phyloP scores from a whole-genome alignment of 1,140 invertebrate genomes.

The Drosophila nebulosa region DNA sequence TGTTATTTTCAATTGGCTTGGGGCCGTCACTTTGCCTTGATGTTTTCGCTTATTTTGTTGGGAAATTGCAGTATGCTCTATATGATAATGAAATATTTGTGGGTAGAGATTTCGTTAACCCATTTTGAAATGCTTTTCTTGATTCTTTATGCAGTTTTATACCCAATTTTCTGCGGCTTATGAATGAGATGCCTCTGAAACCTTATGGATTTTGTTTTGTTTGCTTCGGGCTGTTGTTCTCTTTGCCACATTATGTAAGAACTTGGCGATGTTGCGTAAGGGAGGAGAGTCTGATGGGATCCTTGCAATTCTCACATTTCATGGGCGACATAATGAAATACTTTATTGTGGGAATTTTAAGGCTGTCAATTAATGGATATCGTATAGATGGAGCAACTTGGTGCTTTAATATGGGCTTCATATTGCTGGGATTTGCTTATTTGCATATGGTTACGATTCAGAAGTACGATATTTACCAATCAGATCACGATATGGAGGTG shows the following conservation, averaged over 20 bases:
- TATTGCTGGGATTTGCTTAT: conserved; percentile 18
- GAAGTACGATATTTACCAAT: conserved; percentile 11
- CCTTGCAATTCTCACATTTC: conserved; percentile 2
- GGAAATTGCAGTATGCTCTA: neutral
- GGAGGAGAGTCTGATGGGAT: neutral
- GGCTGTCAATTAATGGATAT: conserved; percentile 13
- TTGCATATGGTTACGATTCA: neutral
- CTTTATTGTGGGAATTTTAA: conserved; percentile 24
- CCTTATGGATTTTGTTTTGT: conserved; percentile 15
- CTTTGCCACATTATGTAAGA: conserved; percentile 11
- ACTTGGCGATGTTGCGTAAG: neutral
- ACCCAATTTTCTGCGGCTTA: conserved; percentile 39
- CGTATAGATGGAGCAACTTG: conserved; percentile 5
- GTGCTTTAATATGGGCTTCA: conserved; percentile 27
- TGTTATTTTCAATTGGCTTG: neutral
- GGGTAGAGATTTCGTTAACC: conserved; percentile 1
- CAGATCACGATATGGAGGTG: neutral
- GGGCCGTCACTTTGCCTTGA: neutral
- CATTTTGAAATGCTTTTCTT: neutral
- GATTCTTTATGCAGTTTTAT: conserved; percentile 13
- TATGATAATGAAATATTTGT: conserved; percentile 52
- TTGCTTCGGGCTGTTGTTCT: conserved; percentile 7
- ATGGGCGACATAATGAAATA: conserved; percentile 14
- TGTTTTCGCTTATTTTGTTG: neutral
- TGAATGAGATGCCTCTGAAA: conserved; percentile 28